Base-by-base conservation (phyloP, 2,888 invertebrate species). In the Cephus pygmeus region DNA sequence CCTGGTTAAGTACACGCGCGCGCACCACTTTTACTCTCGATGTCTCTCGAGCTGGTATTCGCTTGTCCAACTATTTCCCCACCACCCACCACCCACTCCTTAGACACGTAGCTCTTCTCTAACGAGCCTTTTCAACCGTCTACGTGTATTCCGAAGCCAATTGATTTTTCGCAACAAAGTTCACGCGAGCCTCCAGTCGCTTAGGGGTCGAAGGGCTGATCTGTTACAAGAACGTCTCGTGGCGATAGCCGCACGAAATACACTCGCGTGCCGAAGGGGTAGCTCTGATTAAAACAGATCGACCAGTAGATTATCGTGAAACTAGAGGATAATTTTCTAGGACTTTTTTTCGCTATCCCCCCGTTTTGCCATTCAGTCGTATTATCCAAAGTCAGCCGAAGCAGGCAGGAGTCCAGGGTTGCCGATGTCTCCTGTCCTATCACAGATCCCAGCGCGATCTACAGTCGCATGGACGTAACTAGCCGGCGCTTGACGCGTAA, bases 361-460 rank as follows among this genome's bases (percentile, higher is more conserved):
- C 9, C 23, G 0, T 56, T 56, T 23, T 56, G 23, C 9, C 9
- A 23, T 23, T 56, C 2, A 9, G 23, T 40, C 23, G 1, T 12
- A 15, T 79, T 77, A 79, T n/a, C 76, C 71, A 77, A 78, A 78
- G 79, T 80, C 75, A 75, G 40, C 12, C 15, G 69, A 79, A 80
- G 79, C 79, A 78, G 76, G 74, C 73, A 76, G 35, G 33, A 35
- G 34, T 35, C 35, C 35, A n/a, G 30, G 35, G 15, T 34, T 34
- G 11, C 69, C 36, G 73, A 71, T 75, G 34, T 69, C 33, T 35
- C 40, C 23, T 34, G 73, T 56, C 73, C 23, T 69, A 69, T 69
- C 40, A 73, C 73, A 73, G 75, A 73, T 69, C 56, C 23, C 56
- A 56, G 56, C 23, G 23, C 23, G 2, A 23, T 56, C 56, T 56